These are phyloP conservation scores for Lepidostoma basale DNA, from an alignment of 1,140 invertebrate genomes.

Conservation along the genomic window DNA sequence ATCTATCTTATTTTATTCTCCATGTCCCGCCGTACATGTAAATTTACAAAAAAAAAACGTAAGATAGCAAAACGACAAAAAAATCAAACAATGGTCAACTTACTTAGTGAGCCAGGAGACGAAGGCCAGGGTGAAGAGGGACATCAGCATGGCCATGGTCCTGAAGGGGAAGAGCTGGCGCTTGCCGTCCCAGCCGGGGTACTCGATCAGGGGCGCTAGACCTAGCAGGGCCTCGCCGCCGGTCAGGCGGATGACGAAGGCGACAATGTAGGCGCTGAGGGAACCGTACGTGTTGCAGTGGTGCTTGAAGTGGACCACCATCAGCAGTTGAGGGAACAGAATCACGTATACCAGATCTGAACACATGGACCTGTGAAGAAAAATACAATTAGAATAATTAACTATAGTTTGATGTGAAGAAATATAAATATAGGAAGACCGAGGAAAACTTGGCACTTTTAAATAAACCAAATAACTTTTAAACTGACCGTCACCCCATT, in stretches of 20 bases:
- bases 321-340: slow-evolving; percentile 96
- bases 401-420: too few relatives aligned
- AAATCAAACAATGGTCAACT: slow-evolving; percentile 48
- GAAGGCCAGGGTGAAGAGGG: slow-evolving; percentile 75
- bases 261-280: slow-evolving; percentile 86
- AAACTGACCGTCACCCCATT: too few relatives aligned
- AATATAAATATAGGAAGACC: too few relatives aligned
- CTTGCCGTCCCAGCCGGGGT: slow-evolving; percentile 81
- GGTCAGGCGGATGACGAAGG: slow-evolving; percentile 82
- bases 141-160: slow-evolving; percentile 88
- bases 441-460: too few relatives aligned
- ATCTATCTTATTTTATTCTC: too few relatives aligned
- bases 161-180: slow-evolving; percentile 87
- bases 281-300: slow-evolving; percentile 97
- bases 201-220: slow-evolving; percentile 83
- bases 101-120: slow-evolving; percentile 81
- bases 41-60: too few relatives aligned
- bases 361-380: slow-evolving; percentile 80
- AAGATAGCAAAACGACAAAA: too few relatives aligned
- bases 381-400: slow-evolving; percentile 9
- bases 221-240: slow-evolving; percentile 89
- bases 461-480: too few relatives aligned
- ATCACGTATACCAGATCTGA: slow-evolving; percentile 98
- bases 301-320: slow-evolving; percentile 94
- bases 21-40: too few relatives aligned